Conservation (phyloP, 2,113 vertebrate species). For the Shinisaurus crocodilurus region DNA sequence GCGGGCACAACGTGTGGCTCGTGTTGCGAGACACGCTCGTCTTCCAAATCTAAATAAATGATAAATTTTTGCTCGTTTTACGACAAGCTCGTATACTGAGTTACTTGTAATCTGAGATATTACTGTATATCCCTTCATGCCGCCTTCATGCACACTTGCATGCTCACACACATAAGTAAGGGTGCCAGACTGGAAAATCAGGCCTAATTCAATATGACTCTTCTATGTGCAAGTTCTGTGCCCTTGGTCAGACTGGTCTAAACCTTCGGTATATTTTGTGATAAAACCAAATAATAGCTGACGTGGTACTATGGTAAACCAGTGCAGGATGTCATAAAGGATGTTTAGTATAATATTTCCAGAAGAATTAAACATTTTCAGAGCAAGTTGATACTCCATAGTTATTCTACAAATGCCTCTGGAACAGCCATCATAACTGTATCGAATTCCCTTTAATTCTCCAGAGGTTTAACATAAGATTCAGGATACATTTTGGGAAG, state of each 20-base stretch:
- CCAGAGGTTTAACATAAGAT: neutral
- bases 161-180: neutral
- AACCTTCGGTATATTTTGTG: neutral
- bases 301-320: neutral
- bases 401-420: neutral
- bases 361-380: neutral
- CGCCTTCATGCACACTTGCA: neutral
- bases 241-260: no score
- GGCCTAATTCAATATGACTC: neutral
- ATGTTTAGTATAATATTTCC: neutral
- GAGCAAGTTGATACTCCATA: neutral
- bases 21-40: no score
- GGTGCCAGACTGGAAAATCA: neutral
- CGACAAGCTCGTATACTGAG: no score
- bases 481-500: neutral
- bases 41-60: no score
- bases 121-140: neutral
- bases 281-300: neutral
- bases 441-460: neutral
- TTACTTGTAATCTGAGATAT: no score
- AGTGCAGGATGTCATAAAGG: neutral
- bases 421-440: neutral
- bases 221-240: neutral
- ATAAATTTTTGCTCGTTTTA: no score
- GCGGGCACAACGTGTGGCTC: no score